phyloP scores from a whole-genome alignment of 35 echinoderm and acorn worm genomes.

The Apostichopus japonicus region DNA sequence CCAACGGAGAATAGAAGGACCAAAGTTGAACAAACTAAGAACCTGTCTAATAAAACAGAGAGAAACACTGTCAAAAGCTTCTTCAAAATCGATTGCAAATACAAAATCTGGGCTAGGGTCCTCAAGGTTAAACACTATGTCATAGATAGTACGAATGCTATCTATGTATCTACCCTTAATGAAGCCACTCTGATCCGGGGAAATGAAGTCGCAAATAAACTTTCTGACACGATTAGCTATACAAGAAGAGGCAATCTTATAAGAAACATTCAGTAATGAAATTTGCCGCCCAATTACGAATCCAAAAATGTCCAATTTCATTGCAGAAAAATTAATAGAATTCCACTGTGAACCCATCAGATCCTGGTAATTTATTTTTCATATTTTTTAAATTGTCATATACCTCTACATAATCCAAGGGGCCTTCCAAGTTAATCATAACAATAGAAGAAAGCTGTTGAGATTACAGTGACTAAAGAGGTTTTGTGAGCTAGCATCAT shows the following conservation, averaged over 20 bases:
- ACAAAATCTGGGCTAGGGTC: not conserved
- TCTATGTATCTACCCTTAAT: not conserved
- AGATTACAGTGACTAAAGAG: not conserved
- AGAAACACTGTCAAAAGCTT: slow-evolving; percentile 19
- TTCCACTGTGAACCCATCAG: not conserved
- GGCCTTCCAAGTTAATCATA: not conserved
- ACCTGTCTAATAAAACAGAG: not conserved
- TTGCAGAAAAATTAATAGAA: slow-evolving; percentile 9
- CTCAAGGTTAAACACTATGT: not conserved
- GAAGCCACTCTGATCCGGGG: not conserved
- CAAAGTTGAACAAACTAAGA: slow-evolving; percentile 1
- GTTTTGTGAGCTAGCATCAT: not conserved
- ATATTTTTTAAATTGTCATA: slow-evolving; percentile 1
- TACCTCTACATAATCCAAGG: not conserved
- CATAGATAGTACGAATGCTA: not conserved
- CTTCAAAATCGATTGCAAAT: not conserved
- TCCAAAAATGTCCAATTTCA: not conserved
- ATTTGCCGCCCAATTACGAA: slow-evolving; percentile 10
- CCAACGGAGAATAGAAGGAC: not conserved
- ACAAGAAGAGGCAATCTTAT: not conserved
- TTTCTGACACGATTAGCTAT: slow-evolving; percentile 3
- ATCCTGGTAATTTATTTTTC: not conserved
- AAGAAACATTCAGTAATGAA: slow-evolving; percentile 18
- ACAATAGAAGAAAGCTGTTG: not conserved
- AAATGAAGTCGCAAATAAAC: not conserved